Evolutionary conservation across 2,113 vertebrate species (phyloP).

Genomic region (Hipposideros armiger): DNA sequence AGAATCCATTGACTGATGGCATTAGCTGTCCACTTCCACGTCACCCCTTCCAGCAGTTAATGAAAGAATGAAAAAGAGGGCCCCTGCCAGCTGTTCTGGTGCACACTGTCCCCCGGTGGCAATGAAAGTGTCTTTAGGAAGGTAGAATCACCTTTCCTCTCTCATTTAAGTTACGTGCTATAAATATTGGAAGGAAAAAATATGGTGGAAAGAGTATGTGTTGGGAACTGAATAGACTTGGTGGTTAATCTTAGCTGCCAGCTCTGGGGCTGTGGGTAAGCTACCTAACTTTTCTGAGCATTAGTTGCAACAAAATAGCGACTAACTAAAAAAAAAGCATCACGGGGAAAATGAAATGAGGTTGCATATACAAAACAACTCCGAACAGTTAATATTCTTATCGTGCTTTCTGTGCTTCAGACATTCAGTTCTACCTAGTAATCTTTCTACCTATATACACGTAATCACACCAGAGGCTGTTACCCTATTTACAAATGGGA

Average conservation of each 20-base stretch:
- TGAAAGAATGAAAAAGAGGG: rapidly evolving
- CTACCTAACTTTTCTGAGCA: background rate
- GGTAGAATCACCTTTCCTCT: rapidly evolving
- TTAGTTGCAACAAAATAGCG: too few species aligned
- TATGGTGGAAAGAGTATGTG: background rate
- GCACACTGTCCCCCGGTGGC: conserved; percentile 42
- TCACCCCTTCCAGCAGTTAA: background rate
- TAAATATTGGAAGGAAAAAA: background rate
- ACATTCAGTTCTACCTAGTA: background rate
- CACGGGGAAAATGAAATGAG: background rate
- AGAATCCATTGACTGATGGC: background rate
- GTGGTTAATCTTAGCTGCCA: background rate
- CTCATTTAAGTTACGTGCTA: background rate
- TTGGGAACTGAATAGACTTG: background rate
- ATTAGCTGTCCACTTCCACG: rapidly evolving
- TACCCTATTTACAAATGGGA: background rate
- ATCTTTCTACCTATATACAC: too few species aligned
- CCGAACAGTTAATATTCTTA: background rate
- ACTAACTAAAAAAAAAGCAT: background rate
- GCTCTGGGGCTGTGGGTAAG: background rate
- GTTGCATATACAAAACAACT: background rate
- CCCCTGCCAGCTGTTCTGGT: background rate
- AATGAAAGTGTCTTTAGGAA: rapidly evolving
- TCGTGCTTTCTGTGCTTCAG: background rate
- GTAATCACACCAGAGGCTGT: background rate